Base-by-base conservation (phyloP, 2,797 vertebrate genomes). In the Trachurus trachurus region DNA sequence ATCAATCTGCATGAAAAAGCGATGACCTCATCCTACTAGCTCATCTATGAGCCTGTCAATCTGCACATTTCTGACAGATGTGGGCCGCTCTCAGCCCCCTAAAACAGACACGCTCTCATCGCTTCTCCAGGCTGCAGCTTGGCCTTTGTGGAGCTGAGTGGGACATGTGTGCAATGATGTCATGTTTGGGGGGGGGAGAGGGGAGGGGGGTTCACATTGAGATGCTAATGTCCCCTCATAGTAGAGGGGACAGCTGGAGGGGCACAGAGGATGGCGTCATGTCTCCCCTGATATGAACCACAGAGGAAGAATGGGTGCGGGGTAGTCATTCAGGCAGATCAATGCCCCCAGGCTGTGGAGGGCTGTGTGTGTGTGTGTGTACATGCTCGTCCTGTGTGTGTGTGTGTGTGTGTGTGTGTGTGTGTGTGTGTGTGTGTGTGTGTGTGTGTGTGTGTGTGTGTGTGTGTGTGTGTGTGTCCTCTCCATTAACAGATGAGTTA, bases 161-260 rank as follows among this genome's bases (percentile, higher is more conserved):
- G 90, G 90, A 91, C 89, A 92, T 93, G 92, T 93, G 92, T 93
- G 92, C 90, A 85, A 93, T 93, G 93, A 93, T 94, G 93, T 95
- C 93, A 94, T 95, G 86, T 89, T 89, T 53, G 84, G 74, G 63
- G 80, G 76, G 78, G 52, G n/a, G 13, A 54, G 57, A 66, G 11
- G 12, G 40, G 12, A 26, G 26, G 66, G 70, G 74, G 83, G 67
- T 58, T 82, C 61, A 81, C 84, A 94, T 94, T 94, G 89, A 93
- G 73, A 94, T 94, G 94, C 91, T 91, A 94, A 94, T 94, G 90
- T 88, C 66, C 84, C 88, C 75, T 83, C 86, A 82, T 84, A 88
- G 87, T 85, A 80, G 76, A 81, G 87, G 89, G 92, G 94, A 91
- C 92, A 94, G 92, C 93, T 94, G 93, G 92, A 93, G 92, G 88